Percentiles rank a stretch among this genome's conserved stretches.
Evolutionary conservation across 2,113 vertebrate genomes (phyloP).

Genomic region (Gymnogyps californianus): DNA sequence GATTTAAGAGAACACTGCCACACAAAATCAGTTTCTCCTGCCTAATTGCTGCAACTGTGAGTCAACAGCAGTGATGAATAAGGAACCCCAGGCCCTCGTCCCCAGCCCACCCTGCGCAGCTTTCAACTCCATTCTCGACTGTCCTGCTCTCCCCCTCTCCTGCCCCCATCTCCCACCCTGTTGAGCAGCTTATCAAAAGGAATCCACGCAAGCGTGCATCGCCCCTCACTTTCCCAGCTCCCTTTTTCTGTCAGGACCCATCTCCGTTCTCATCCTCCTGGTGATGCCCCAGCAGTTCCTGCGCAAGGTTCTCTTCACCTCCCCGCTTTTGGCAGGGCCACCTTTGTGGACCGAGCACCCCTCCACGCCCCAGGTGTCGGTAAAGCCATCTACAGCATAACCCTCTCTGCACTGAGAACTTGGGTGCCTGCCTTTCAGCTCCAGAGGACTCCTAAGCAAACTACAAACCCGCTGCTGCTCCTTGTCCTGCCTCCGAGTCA

Average conservation of each 20-base stretch:
- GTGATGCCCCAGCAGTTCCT: neutral
- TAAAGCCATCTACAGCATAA: neutral
- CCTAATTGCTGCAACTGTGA: neutral
- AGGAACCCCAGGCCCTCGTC: neutral
- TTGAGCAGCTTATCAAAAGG: neutral
- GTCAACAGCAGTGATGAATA: neutral
- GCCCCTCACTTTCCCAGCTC: neutral
- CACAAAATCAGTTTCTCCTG: neutral
- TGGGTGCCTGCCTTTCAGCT: neutral
- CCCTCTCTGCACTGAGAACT: neutral
- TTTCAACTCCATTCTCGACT: neutral
- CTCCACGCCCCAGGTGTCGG: accelerated
- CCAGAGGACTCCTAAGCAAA: neutral
- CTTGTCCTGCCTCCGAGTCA: neutral
- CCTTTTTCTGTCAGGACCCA: neutral
- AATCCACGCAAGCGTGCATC: accelerated
- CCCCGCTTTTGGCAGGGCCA: neutral
- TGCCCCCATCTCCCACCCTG: neutral
- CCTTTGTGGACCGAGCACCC: accelerated
- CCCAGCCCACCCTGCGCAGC: neutral
- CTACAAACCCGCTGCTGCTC: neutral
- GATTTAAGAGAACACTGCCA: neutral
- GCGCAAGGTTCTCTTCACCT: neutral
- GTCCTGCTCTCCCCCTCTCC: neutral
- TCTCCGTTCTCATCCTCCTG: neutral